Evolutionary conservation across 2,113 vertebrate genomes (phyloP).

Genomic region (Nipponia nippon): DNA sequence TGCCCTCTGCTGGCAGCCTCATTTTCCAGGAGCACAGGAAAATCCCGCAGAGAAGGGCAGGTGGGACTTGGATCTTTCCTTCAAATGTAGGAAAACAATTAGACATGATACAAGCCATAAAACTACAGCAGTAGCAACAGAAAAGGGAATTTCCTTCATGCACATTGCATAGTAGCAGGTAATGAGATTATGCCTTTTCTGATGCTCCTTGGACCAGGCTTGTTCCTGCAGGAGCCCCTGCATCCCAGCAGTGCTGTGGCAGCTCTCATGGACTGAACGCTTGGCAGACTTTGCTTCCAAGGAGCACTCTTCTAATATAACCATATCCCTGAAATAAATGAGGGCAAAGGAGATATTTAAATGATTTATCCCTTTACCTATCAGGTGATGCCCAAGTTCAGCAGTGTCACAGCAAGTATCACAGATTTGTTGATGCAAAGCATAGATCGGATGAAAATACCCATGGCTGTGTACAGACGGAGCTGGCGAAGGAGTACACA

Average conservation of each 20-base stretch:
- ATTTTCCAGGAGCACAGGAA: neutral
- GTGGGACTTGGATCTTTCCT: neutral
- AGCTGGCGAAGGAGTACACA: neutral
- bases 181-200: neutral
- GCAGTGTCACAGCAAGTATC: neutral
- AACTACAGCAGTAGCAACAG: neutral
- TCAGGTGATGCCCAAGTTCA: neutral
- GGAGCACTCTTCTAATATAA: neutral
- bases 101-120: fast-evolving
- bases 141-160: neutral
- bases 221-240: neutral
- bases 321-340: neutral
- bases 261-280: fast-evolving
- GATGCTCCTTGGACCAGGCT: neutral
- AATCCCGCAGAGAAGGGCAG: neutral
- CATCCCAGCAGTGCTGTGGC: neutral
- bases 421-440: neutral
- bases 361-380: neutral
- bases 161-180: neutral
- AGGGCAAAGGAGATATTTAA: neutral
- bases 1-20: conserved; percentile 32
- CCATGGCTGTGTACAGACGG: fast-evolving
- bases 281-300: neutral
- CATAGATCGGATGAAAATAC: neutral
- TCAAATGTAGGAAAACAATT: neutral